Evolutionary conservation across 2,113 vertebrate genomes (phyloP).

Genomic region (Brachionichthys hirsutus): DNA sequence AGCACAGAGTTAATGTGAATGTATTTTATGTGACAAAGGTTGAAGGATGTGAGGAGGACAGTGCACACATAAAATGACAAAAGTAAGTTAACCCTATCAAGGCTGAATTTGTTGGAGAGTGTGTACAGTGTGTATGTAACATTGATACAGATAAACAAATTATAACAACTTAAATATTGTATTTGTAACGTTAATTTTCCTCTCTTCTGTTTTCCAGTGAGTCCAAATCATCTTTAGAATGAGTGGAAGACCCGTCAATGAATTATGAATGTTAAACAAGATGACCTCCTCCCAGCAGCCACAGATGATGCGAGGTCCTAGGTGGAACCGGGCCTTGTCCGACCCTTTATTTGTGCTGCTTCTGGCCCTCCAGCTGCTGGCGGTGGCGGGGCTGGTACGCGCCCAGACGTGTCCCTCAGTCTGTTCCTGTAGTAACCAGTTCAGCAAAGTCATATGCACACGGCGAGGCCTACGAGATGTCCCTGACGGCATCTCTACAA

Average conservation of each 20-base stretch:
- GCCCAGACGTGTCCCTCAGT: conserved; percentile 98
- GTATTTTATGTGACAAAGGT: conserved; percentile 61
- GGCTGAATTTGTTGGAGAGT: too few species aligned
- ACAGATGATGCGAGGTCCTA: conserved; percentile 99
- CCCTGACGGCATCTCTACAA: conserved; percentile 98
- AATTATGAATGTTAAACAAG: conserved; percentile 99
- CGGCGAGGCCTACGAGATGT: conserved; percentile 93
- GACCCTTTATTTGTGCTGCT: conserved; percentile 99
- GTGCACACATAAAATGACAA: too few species aligned
- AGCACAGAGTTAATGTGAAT: conserved; percentile 45
- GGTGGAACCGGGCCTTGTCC: conserved; percentile 99
- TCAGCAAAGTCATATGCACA: conserved; percentile 98
- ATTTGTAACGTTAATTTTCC: not conserved
- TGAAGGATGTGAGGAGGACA: conserved; percentile 24
- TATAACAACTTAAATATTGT: too few species aligned
- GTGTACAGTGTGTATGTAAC: too few species aligned
- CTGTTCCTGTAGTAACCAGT: conserved; percentile 99
- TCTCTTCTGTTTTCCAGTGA: conserved; percentile 62
- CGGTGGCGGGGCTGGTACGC: conserved; percentile 95
- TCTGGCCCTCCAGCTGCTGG: conserved; percentile 97
- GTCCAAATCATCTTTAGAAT: conserved; percentile 84
- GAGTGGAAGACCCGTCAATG: conserved; percentile 90
- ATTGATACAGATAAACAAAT: too few species aligned
- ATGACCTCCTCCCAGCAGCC: conserved; percentile 99
- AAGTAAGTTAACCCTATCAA: too few species aligned